phyloP scores from a whole-genome alignment of 2,888 invertebrate species.

The Netelia fuscicornis region DNA sequence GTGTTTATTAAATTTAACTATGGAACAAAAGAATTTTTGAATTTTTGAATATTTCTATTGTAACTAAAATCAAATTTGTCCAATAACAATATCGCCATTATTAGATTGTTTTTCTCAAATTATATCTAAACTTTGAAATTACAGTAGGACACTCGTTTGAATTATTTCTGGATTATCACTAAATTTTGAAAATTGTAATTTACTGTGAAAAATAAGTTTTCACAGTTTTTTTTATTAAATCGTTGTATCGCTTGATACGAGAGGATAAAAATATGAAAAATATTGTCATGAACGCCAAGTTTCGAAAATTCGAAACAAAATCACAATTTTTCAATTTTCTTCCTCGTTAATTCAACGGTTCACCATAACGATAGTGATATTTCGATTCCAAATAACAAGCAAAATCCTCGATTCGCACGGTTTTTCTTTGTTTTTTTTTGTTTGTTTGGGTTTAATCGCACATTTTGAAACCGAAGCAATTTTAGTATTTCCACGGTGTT shows the following conservation, averaged over 20 bases:
- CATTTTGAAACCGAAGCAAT: constrained; percentile 9
- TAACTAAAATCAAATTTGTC: no score
- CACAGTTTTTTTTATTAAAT: no score
- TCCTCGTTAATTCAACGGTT: neutral
- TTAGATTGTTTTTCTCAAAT: no score
- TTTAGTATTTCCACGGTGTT: constrained; percentile 7
- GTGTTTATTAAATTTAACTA: no score
- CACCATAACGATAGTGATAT: neutral
- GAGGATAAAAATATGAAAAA: no score
- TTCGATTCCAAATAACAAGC: neutral
- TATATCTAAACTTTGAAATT: neutral
- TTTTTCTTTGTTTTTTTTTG: neutral
- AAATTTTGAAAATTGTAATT: neutral
- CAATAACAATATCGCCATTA: no score
- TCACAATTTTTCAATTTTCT: neutral
- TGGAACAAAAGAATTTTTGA: no score
- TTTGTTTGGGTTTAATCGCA: constrained; percentile 8
- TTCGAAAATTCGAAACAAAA: neutral
- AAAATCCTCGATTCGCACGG: constrained; percentile 34
- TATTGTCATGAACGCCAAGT: no score
- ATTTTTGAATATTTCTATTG: no score
- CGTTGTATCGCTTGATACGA: no score
- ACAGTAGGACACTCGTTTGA: neutral
- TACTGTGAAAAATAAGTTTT: no score
- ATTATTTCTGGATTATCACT: neutral